phyloP scores from a whole-genome alignment of 2,888 invertebrate genomes.

The Phrixothrix hirtus region DNA sequence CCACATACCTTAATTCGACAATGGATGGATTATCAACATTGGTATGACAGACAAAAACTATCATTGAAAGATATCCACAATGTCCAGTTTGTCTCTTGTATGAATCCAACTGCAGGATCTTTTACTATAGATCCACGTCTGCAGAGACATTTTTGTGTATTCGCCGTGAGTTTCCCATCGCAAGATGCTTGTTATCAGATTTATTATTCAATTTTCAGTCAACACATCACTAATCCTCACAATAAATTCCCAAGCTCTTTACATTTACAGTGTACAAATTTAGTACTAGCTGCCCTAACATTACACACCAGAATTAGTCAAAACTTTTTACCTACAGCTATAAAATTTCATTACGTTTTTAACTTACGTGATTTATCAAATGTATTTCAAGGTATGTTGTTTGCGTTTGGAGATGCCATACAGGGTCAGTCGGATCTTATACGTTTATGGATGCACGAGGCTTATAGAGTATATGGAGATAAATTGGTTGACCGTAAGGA shows the following conservation, averaged over 20 bases:
- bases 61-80: slow-evolving; percentile 93
- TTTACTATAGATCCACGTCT: slow-evolving; percentile 95
- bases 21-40: slow-evolving; percentile 94
- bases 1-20: slow-evolving; percentile 95
- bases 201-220: slow-evolving; percentile 84
- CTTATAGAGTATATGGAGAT: slow-evolving; percentile 91
- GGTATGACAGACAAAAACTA: slow-evolving; percentile 90
- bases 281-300: slow-evolving; percentile 81
- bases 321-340: slow-evolving; percentile 91
- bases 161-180: slow-evolving; percentile 79
- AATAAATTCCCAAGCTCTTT: slow-evolving; percentile 75
- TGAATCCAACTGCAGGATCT: slow-evolving; percentile 98
- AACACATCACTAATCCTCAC: slow-evolving; percentile 82
- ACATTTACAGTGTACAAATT: slow-evolving; percentile 68
- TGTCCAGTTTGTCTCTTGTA: slow-evolving; percentile 95
- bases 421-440: slow-evolving; percentile 80
- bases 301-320: slow-evolving; percentile 85
- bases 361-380: slow-evolving; percentile 94
- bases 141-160: slow-evolving; percentile 87
- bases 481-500: slow-evolving; percentile 92
- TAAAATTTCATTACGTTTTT: slow-evolving; percentile 96
- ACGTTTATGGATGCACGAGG: slow-evolving; percentile 92
- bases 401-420: slow-evolving; percentile 86
- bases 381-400: slow-evolving; percentile 92
- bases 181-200: slow-evolving; percentile 83